Conservation (phyloP, 2,888 invertebrate species). For the Aleiodes testaceus region DNA sequence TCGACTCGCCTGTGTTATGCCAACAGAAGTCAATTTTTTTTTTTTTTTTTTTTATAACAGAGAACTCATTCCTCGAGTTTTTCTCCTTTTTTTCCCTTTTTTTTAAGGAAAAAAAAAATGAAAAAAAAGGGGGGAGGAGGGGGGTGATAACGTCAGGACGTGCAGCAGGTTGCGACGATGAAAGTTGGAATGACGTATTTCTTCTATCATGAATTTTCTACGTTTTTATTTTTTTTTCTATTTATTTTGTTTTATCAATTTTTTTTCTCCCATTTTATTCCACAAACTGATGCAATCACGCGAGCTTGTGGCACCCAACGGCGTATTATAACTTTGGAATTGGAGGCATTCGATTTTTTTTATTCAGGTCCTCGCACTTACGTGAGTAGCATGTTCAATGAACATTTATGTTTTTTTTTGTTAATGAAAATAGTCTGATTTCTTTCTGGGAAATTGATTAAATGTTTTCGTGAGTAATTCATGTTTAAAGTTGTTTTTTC, state of each 20-base stretch:
- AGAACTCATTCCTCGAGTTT: too few species aligned
- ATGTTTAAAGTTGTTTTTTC: too few species aligned
- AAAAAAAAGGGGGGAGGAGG: background rate
- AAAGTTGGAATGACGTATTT: slow-evolving; percentile 34
- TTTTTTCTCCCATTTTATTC: slow-evolving; percentile 15
- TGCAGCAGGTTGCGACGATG: slow-evolving; percentile 41
- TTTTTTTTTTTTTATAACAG: too few species aligned
- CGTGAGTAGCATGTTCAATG: slow-evolving; percentile 1
- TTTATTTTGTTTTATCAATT: background rate
- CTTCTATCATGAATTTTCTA: background rate
- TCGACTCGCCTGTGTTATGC: slow-evolving; percentile 33
- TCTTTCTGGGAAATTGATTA: background rate
- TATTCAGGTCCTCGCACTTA: background rate
- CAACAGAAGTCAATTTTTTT: background rate
- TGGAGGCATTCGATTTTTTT: slow-evolving; percentile 30
- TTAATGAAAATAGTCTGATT: background rate
- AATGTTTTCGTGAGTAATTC: too few species aligned
- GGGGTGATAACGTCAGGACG: background rate
- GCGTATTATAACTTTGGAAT: slow-evolving; percentile 22
- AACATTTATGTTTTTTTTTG: background rate
- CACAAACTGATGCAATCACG: slow-evolving; percentile 45
- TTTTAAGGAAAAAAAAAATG: background rate
- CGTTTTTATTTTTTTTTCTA: background rate
- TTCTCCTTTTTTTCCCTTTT: background rate
- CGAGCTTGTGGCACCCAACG: slow-evolving; percentile 31